Percentiles rank a stretch among this genome's conserved stretches.
These are phyloP conservation scores for Chaetodon trifasciatus DNA, from an alignment of 2,797 vertebrate species.

Conservation along the genomic window DNA sequence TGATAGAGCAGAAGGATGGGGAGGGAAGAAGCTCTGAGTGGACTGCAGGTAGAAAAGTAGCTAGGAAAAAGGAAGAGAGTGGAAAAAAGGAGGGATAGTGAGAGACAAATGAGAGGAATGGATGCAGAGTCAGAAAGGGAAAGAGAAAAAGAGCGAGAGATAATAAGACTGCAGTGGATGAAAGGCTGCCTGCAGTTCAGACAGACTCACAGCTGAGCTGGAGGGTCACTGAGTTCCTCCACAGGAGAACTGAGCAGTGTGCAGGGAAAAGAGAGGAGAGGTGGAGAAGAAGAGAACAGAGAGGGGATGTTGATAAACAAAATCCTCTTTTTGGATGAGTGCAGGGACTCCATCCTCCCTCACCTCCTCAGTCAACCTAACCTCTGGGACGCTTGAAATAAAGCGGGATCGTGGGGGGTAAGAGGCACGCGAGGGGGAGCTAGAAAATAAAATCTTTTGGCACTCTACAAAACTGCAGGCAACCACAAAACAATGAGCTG, in stretches of 20 bases:
- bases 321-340: slow-evolving; percentile 63
- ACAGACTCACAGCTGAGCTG: slow-evolving; percentile 80
- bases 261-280: slow-evolving; percentile 20
- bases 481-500: slow-evolving; percentile 57
- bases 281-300: slow-evolving; percentile 37
- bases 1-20: not conserved
- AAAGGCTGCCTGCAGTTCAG: slow-evolving; percentile 79
- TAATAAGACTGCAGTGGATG: slow-evolving; percentile 69
- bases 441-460: slow-evolving; percentile 59
- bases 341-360: slow-evolving; percentile 33
- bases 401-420: slow-evolving; percentile 35
- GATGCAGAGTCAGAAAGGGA: slow-evolving; percentile 36
- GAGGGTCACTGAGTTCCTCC: slow-evolving; percentile 85
- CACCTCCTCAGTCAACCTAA: slow-evolving; percentile 24
- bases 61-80: slow-evolving; percentile 11
- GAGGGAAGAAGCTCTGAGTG: slow-evolving; percentile 11
- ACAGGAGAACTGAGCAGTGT: slow-evolving; percentile 50
- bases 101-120: slow-evolving; percentile 21
- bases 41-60: slow-evolving; percentile 31
- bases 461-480: slow-evolving; percentile 33
- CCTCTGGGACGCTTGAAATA: slow-evolving; percentile 37
- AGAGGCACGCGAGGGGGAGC: slow-evolving; percentile 25
- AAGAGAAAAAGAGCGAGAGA: slow-evolving; percentile 42
- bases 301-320: slow-evolving; percentile 78
- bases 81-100: slow-evolving; percentile 10